Evolutionary conservation across 2,888 invertebrate genomes (phyloP).

Genomic region (Apeira syringaria): DNA sequence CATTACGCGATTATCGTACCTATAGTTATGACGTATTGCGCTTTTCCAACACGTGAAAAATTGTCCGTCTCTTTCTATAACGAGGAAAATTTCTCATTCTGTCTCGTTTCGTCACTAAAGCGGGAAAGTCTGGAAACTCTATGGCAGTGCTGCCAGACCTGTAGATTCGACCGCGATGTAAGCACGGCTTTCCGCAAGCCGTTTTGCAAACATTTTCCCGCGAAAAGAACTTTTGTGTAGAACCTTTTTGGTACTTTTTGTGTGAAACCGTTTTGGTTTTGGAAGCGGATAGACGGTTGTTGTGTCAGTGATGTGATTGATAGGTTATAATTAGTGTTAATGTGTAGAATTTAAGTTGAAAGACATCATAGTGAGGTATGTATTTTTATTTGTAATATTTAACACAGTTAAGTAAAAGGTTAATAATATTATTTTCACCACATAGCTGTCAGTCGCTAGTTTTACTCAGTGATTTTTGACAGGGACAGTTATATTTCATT

Average conservation of each 20-base stretch:
- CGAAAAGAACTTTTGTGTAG: slow-evolving; percentile 29
- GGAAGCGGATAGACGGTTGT: too few species aligned
- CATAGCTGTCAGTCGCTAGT: too few species aligned
- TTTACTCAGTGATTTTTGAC: too few species aligned
- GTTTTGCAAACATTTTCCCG: slow-evolving; percentile 34
- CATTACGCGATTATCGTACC: slow-evolving; percentile 29
- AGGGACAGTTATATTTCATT: too few species aligned
- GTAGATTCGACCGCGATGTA: slow-evolving; percentile 65
- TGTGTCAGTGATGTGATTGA: slow-evolving; percentile 29
- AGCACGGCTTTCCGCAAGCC: slow-evolving; percentile 50
- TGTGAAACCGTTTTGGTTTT: slow-evolving; percentile 7
- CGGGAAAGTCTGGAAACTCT: slow-evolving; percentile 70
- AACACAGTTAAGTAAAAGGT: too few species aligned
- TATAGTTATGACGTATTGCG: slow-evolving; percentile 33
- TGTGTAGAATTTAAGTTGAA: slow-evolving; percentile 40
- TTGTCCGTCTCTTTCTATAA: slow-evolving; percentile 42
- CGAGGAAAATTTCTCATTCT: slow-evolving; percentile 17
- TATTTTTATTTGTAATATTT: slow-evolving; percentile 7
- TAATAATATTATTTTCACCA: too few species aligned
- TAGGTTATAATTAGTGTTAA: neutral
- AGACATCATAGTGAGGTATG: slow-evolving; percentile 73
- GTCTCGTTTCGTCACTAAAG: slow-evolving; percentile 47
- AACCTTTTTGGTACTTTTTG: slow-evolving; percentile 15
- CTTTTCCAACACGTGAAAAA: slow-evolving; percentile 49
- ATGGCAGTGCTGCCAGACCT: slow-evolving; percentile 69